Evolutionary conservation across 2,888 invertebrate genomes (phyloP).

Genomic region (Bruchidius siliquastri): DNA sequence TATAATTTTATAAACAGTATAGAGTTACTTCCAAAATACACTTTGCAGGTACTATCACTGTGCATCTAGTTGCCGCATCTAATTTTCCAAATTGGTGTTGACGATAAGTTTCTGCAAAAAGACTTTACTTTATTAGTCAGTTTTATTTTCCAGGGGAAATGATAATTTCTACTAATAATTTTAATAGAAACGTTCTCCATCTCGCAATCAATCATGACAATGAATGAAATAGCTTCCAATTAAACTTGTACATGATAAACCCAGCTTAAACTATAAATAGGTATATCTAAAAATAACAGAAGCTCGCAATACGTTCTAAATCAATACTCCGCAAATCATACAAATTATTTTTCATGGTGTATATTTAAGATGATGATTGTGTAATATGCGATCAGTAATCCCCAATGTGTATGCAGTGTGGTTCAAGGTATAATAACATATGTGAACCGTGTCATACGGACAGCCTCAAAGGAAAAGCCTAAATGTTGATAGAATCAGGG

Average conservation of each 20-base stretch:
- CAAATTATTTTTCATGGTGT: neutral
- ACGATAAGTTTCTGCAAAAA: conserved; percentile 14
- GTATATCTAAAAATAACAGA: neutral
- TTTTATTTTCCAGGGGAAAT: neutral
- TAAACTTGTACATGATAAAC: neutral
- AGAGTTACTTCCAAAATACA: conserved; percentile 8
- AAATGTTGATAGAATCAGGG: no score
- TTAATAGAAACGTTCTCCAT: neutral
- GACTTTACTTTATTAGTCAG: conserved; percentile 11
- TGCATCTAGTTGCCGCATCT: conserved; percentile 20
- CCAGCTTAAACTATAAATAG: neutral
- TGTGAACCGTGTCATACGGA: no score
- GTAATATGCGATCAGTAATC: no score
- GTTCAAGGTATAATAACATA: no score
- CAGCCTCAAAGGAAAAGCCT: no score
- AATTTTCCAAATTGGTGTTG: conserved; percentile 6
- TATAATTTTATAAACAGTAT: conserved; percentile 15
- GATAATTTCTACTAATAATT: neutral
- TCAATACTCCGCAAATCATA: neutral
- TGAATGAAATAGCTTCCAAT: neutral
- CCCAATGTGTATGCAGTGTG: no score
- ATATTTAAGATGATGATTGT: no score
- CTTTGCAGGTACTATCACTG: conserved; percentile 8
- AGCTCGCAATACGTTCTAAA: neutral
- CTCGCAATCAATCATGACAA: neutral